Conservation (phyloP, 2,113 vertebrate genomes). For the Hemicordylus capensis region DNA sequence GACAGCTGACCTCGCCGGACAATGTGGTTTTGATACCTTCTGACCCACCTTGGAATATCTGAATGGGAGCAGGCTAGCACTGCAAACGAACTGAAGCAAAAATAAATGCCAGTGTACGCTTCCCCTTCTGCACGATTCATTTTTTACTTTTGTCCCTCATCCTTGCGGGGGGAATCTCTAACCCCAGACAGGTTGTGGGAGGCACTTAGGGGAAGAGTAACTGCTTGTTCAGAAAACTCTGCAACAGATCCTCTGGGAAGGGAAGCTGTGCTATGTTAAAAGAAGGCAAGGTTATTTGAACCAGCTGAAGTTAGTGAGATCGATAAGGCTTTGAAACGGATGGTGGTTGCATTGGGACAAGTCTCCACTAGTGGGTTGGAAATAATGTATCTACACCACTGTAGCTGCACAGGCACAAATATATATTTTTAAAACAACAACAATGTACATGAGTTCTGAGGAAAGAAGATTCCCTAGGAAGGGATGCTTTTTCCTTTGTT, state of each 20-base stretch:
- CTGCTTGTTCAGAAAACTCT: not conserved
- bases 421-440: not conserved
- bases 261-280: conserved; percentile 3
- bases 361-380: not conserved
- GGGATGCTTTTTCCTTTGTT: not conserved
- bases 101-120: not conserved
- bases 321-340: conserved; percentile 20
- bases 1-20: no score
- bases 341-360: conserved; percentile 19
- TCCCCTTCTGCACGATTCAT: not conserved
- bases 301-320: not conserved
- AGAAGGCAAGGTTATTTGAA: not conserved
- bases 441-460: not conserved
- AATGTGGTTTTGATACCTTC: not conserved
- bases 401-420: conserved; percentile 1
- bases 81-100: not conserved
- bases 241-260: not conserved
- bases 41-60: not conserved
- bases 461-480: not conserved
- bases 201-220: not conserved
- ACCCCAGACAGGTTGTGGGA: not conserved
- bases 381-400: conserved; percentile 6
- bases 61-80: not conserved
- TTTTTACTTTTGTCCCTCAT: not conserved
- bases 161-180: not conserved